Conservation (phyloP, 1,140 invertebrate species). For the Arion vulgaris region DNA sequence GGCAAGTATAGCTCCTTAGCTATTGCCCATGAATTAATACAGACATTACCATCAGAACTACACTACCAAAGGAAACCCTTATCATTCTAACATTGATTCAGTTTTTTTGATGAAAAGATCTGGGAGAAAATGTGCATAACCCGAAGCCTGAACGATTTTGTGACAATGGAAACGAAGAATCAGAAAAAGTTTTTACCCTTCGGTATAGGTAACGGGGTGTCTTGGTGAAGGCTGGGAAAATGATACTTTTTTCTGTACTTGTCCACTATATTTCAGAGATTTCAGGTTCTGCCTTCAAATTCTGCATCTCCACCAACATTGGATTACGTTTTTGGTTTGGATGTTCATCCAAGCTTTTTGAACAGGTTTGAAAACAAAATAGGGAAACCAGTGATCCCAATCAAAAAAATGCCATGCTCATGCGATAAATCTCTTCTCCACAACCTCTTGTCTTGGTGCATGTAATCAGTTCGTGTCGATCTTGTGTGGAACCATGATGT, state of each 20-base stretch:
- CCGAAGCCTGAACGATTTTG: conserved; percentile 80
- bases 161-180: conserved; percentile 35
- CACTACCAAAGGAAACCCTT: conserved; percentile 55
- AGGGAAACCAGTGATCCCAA: too few relatives aligned
- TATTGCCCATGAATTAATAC: not conserved
- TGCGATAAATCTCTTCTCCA: too few relatives aligned
- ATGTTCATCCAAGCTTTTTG: not conserved
- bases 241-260: conserved; percentile 48
- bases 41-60: conserved; percentile 61
- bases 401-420: too few relatives aligned
- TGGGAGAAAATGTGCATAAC: conserved; percentile 81
- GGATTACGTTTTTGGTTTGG: not conserved
- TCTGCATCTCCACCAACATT: not conserved
- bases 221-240: conserved; percentile 45
- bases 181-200: conserved; percentile 37
- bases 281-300: conserved; percentile 72
- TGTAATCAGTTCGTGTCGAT: too few relatives aligned
- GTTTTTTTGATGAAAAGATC: conserved; percentile 14
- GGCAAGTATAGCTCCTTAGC: not conserved
- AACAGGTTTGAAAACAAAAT: too few relatives aligned
- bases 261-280: conserved; percentile 43
- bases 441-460: too few relatives aligned
- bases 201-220: conserved; percentile 30
- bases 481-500: too few relatives aligned
- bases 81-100: not conserved